These are phyloP conservation scores for Drosophila serrata DNA, from an alignment of 1,140 invertebrate species.

Conservation along the genomic window DNA sequence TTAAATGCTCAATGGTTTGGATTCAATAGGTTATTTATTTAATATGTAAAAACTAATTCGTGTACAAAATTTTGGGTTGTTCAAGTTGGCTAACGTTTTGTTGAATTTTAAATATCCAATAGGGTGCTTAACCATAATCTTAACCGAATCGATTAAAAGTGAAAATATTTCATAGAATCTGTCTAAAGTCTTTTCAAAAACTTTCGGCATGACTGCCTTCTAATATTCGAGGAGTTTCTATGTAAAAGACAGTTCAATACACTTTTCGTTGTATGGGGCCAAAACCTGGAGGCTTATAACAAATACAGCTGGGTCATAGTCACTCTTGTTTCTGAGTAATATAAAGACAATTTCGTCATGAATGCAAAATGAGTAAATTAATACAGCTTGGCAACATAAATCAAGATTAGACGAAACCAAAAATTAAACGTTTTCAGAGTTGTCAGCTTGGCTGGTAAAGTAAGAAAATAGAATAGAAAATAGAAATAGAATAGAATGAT, in stretches of 20 bases:
- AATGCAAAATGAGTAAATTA: slow-evolving; percentile 9
- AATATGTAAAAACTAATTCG: not conserved
- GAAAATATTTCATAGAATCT: not conserved
- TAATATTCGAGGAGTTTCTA: not conserved
- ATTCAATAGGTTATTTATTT: not conserved
- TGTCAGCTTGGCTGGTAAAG: not conserved
- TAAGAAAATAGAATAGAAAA: too few species aligned
- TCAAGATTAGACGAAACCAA: slow-evolving; percentile 23
- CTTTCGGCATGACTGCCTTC: not conserved
- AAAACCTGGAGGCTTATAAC: not conserved
- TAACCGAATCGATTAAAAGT: not conserved
- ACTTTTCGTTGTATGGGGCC: too few species aligned
- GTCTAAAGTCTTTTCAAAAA: not conserved
- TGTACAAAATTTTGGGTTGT: not conserved
- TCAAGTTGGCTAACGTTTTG: not conserved
- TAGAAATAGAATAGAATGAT: not conserved
- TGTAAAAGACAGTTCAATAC: not conserved
- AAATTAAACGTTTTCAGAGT: not conserved
- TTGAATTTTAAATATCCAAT: not conserved
- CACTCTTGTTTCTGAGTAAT: slow-evolving; percentile 13
- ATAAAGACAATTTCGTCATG: slow-evolving; percentile 7
- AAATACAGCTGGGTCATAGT: slow-evolving; percentile 1
- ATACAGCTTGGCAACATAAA: slow-evolving; percentile 61
- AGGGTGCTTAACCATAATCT: not conserved
- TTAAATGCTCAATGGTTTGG: not conserved